Conservation (phyloP, 2,888 invertebrate species). For the Andrena praecox region DNA sequence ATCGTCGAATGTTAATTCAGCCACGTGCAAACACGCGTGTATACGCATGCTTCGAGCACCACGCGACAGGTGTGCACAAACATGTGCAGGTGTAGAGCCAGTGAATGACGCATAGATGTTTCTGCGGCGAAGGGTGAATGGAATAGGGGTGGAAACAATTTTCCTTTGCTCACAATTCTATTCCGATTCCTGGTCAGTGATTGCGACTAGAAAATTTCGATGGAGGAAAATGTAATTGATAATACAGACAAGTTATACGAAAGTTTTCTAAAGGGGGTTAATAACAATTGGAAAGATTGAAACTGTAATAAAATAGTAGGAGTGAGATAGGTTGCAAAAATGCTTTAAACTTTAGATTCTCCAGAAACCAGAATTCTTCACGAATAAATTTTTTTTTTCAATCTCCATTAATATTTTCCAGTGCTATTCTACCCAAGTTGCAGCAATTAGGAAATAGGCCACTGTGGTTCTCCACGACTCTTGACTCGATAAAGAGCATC, state of each 20-base stretch:
- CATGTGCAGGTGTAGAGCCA: conserved; percentile 7
- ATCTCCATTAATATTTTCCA: background rate
- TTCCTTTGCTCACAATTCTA: background rate
- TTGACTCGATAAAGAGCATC: conserved; percentile 1
- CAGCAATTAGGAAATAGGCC: conserved; percentile 18
- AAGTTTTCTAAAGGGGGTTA: no score
- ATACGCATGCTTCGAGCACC: conserved; percentile 34
- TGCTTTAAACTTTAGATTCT: background rate
- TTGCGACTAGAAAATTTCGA: no score
- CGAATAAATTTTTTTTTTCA: background rate
- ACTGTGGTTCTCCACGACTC: background rate
- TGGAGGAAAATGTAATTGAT: no score
- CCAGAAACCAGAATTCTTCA: background rate
- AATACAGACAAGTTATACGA: no score
- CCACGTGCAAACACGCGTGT: conserved; percentile 47
- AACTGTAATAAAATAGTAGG: no score
- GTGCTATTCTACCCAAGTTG: conserved; percentile 9
- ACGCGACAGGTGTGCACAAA: conserved; percentile 28
- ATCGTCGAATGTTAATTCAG: conserved; percentile 58
- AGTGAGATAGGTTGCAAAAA: no score
- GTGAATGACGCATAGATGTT: conserved; percentile 21
- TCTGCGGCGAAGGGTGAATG: background rate
- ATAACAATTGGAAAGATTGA: no score
- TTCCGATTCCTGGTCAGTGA: background rate
- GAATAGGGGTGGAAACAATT: conserved; percentile 14